Evolutionary conservation across 2,113 vertebrate species (phyloP).

Genomic region (Spilogale gracilis): DNA sequence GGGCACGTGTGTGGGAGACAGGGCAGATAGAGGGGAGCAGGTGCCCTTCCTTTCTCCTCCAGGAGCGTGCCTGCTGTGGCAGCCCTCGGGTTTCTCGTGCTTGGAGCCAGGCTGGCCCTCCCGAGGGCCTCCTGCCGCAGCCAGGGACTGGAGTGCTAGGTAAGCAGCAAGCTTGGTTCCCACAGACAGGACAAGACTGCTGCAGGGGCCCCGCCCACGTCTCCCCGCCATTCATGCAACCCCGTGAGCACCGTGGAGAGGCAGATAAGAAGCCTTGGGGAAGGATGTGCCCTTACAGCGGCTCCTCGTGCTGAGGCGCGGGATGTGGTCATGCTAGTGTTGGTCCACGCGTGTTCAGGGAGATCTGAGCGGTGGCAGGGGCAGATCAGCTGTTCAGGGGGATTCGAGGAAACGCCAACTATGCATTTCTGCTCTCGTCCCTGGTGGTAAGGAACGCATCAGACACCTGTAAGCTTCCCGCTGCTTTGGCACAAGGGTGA

Average conservation of each 20-base stretch:
- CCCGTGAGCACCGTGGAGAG: rapidly evolving
- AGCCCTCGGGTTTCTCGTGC: neutral
- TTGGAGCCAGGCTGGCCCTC: neutral
- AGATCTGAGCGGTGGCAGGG: neutral
- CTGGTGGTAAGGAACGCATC: neutral
- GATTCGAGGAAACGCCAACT: too few species aligned
- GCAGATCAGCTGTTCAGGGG: neutral
- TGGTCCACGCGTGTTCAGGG: neutral
- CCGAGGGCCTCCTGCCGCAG: neutral
- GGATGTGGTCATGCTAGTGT: too few species aligned
- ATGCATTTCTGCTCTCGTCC: neutral
- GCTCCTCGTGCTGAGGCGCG: neutral
- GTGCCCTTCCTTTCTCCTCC: rapidly evolving
- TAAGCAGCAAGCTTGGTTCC: neutral
- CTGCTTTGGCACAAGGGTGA: neutral
- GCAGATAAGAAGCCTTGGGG: too few species aligned
- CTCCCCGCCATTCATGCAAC: rapidly evolving
- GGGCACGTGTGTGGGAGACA: too few species aligned
- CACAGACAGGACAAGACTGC: neutral
- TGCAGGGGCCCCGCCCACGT: rapidly evolving
- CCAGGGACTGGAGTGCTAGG: neutral
- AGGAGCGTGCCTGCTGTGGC: rapidly evolving
- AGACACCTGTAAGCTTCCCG: too few species aligned
- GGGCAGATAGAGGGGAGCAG: neutral
- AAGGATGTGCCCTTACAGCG: neutral